A percentile compares a stretch with the other conserved stretches of the same genome.
phyloP scores from a whole-genome alignment of 2,888 invertebrate genomes.

The Drosophila eohydei region DNA sequence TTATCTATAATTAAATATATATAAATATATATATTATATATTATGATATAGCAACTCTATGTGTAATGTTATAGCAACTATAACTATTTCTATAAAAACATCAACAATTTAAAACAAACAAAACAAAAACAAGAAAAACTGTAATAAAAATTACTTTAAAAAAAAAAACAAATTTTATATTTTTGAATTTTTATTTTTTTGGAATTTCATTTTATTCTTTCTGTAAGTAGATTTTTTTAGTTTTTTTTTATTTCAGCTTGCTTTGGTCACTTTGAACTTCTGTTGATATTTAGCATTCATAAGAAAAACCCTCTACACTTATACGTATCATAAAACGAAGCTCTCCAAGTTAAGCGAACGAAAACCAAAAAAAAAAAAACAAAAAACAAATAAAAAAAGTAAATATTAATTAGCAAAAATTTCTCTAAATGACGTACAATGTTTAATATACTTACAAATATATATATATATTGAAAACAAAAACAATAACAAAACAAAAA shows the following conservation, averaged over 20 bases:
- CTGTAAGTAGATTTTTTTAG: constrained; percentile 8
- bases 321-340: constrained; percentile 82
- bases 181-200: constrained; percentile 37
- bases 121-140: constrained; percentile 30
- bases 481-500: constrained; percentile 46
- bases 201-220: constrained; percentile 16
- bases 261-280: constrained; percentile 22
- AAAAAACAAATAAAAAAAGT: constrained; percentile 61
- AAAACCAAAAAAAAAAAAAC: constrained; percentile 54
- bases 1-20: constrained; percentile 46
- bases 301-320: constrained; percentile 62
- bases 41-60: constrained; percentile 69
- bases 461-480: constrained; percentile 58
- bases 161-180: constrained; percentile 18
- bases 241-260: constrained; percentile 37
- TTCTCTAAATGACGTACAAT: constrained; percentile 79
- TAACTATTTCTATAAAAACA: constrained; percentile 73
- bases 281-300: constrained; percentile 39
- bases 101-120: constrained; percentile 39
- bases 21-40: constrained; percentile 37
- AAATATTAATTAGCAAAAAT: constrained; percentile 79
- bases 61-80: constrained; percentile 78
- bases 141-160: constrained; percentile 49
- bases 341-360: constrained; percentile 79
- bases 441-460: constrained; percentile 62